phyloP scores from a whole-genome alignment of 2,797 vertebrate genomes.

The Poecilia gillii region DNA sequence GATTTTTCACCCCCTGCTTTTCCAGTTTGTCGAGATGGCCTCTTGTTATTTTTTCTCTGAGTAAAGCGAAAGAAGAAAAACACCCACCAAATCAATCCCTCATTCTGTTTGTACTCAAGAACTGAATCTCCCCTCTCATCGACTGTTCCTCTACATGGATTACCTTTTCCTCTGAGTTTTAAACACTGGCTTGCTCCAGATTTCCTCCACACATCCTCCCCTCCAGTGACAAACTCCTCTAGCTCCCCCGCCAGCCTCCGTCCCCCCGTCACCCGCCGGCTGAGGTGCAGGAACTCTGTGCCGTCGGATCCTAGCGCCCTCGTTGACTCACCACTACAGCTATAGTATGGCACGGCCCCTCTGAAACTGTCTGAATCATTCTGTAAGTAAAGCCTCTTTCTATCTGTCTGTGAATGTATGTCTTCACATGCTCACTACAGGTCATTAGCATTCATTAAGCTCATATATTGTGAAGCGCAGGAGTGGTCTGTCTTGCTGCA shows the following conservation, averaged over 20 bases:
- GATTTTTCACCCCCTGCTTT: constrained; percentile 45
- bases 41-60: constrained; percentile 30
- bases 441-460: constrained; percentile 53
- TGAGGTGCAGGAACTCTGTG: constrained; percentile 56
- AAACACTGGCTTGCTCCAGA: constrained; percentile 52
- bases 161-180: constrained; percentile 50
- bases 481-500: constrained; percentile 53
- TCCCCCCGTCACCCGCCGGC: constrained; percentile 17
- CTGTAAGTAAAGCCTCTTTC: constrained; percentile 78
- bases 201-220: constrained; percentile 35
- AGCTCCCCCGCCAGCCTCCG: constrained; percentile 32
- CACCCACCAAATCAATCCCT: constrained; percentile 37
- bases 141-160: constrained; percentile 59
- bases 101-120: constrained; percentile 45
- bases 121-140: constrained; percentile 43
- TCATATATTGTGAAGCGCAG: constrained; percentile 40
- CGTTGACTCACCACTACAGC: constrained; percentile 66
- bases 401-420: constrained; percentile 17
- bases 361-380: constrained; percentile 80
- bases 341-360: constrained; percentile 67
- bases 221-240: constrained; percentile 52
- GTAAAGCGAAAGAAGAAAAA: constrained; percentile 42
- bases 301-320: constrained; percentile 60
- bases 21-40: constrained; percentile 27
- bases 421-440: constrained; percentile 41